Conservation (phyloP, 2,797 vertebrate genomes). For the Petrocephalus schoutedeni region DNA sequence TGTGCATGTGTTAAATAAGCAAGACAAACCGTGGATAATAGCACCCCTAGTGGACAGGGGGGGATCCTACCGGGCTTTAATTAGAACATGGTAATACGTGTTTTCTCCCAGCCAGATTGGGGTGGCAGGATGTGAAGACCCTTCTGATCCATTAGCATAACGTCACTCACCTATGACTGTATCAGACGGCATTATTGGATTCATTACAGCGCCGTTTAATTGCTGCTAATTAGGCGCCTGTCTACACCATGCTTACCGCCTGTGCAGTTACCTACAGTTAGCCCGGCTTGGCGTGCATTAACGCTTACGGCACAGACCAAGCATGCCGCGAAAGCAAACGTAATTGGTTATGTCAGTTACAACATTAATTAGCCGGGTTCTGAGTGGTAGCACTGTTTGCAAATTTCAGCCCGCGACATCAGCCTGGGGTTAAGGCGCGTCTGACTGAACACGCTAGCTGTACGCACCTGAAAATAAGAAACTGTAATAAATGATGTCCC, state of each 20-base stretch:
- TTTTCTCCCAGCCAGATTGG: background rate
- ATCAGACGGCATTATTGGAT: background rate
- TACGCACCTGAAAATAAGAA: background rate
- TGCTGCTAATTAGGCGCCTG: conserved; percentile 2
- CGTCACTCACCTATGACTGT: background rate
- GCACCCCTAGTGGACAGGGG: background rate
- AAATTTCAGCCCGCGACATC: background rate
- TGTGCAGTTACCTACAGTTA: background rate
- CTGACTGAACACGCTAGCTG: background rate
- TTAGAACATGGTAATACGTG: background rate
- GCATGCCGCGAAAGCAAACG: background rate
- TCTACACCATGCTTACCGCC: background rate
- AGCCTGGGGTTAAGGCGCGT: background rate
- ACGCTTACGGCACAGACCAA: background rate
- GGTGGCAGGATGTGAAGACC: background rate
- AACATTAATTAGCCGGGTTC: background rate
- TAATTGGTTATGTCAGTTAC: background rate
- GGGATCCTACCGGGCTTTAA: background rate
- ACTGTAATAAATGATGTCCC: background rate
- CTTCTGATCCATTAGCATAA: background rate
- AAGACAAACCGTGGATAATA: background rate
- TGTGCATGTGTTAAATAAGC: background rate
- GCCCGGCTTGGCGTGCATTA: background rate
- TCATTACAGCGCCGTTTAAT: background rate
- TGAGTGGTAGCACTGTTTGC: background rate